These are phyloP conservation scores for Oplegnathus fasciatus DNA, from an alignment of 2,113 vertebrate genomes.

Conservation along the genomic window DNA sequence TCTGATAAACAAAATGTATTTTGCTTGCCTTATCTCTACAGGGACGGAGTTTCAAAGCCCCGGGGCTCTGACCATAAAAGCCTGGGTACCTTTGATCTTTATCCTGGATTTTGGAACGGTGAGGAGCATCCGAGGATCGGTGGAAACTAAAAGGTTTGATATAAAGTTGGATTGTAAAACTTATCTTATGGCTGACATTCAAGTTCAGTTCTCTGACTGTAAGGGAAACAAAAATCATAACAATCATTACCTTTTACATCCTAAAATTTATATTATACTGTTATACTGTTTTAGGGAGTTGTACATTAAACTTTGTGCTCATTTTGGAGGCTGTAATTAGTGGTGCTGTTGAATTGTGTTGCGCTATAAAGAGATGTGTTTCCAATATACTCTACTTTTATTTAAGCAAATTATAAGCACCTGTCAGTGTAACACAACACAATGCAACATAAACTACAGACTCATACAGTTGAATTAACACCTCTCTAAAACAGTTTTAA, in stretches of 20 bases:
- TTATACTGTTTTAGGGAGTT: too few species aligned
- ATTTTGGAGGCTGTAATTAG: background rate
- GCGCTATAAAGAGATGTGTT: too few species aligned
- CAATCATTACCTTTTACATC: background rate
- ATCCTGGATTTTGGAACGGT: background rate
- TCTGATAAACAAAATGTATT: background rate
- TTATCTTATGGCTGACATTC: background rate
- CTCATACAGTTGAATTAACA: too few species aligned
- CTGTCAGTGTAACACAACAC: background rate
- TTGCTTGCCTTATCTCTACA: constrained; percentile 10
- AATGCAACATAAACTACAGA: background rate
- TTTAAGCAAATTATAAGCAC: background rate
- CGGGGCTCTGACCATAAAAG: background rate
- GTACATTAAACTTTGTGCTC: too few species aligned
- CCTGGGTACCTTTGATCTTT: background rate
- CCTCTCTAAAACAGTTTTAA: too few species aligned
- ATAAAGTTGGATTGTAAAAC: background rate
- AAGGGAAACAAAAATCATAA: background rate
- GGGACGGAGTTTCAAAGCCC: background rate
- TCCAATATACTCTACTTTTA: background rate
- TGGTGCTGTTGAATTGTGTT: background rate
- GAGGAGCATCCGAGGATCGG: background rate
- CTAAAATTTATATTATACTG: too few species aligned
- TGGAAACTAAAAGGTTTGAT: constrained; percentile 43
- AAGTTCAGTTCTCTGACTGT: background rate